Percentiles rank a stretch among this genome's conserved stretches.
These are phyloP conservation scores for Holacanthus passer DNA, from an alignment of 2,113 vertebrate genomes.

Conservation along the genomic window DNA sequence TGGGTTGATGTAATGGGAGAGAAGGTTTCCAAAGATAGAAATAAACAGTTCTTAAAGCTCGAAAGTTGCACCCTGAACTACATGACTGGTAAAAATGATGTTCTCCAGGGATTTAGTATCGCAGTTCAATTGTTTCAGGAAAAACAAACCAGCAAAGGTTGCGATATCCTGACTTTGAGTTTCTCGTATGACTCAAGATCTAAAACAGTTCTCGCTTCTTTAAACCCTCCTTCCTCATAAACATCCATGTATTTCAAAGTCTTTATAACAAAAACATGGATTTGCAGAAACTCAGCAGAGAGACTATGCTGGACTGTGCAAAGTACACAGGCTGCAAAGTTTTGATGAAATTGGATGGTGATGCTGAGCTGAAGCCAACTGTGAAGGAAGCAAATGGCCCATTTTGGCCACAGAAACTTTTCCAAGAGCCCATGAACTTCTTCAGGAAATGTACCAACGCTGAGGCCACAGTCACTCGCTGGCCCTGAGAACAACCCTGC, in stretches of 20 bases:
- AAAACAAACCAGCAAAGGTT: background rate
- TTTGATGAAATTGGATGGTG: constrained; percentile 6
- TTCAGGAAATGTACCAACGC: background rate
- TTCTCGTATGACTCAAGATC: background rate
- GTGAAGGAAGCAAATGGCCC: constrained; percentile 14
- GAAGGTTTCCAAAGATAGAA: too few species aligned
- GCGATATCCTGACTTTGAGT: background rate
- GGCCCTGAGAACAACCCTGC: background rate
- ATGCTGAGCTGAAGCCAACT: constrained; percentile 9
- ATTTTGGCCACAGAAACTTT: background rate
- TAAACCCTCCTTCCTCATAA: background rate
- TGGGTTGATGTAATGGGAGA: too few species aligned
- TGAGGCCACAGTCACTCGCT: background rate
- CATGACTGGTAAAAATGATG: too few species aligned
- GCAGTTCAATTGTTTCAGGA: background rate
- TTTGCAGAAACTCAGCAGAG: background rate
- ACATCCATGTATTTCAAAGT: background rate
- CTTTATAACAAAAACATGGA: background rate
- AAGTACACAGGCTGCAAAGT: background rate
- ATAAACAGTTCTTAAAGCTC: too few species aligned
- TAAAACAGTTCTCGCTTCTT: too few species aligned
- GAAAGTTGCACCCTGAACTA: too few species aligned
- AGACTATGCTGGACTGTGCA: background rate
- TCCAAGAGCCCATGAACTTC: background rate
- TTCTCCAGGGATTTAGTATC: background rate